Conservation (phyloP, 2,888 invertebrate species). For the Sisyra nigra region DNA sequence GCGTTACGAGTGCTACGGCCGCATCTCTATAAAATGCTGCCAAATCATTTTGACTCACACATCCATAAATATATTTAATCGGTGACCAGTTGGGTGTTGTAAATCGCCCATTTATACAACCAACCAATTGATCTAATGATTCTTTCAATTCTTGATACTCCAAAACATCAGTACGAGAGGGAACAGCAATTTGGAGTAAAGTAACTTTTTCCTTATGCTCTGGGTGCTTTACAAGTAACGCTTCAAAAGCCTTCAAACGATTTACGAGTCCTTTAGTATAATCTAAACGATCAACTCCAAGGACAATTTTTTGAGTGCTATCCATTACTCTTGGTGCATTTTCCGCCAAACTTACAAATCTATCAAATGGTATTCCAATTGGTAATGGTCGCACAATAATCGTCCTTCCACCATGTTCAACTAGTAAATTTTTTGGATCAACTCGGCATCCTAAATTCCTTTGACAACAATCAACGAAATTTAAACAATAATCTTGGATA, state of each 20-base stretch:
- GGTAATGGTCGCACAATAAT: constrained; percentile 72
- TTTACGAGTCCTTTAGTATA: constrained; percentile 84
- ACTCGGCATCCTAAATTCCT: constrained; percentile 74
- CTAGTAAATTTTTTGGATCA: constrained; percentile 70
- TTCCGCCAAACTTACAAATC: constrained; percentile 67
- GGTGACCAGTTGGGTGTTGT: constrained; percentile 89
- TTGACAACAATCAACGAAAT: constrained; percentile 85
- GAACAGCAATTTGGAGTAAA: constrained; percentile 72
- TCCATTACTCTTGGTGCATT: constrained; percentile 44
- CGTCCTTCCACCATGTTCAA: constrained; percentile 75
- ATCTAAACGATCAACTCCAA: constrained; percentile 79
- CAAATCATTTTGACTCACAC: constrained; percentile 70
- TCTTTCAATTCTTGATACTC: constrained; percentile 83
- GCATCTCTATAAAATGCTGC: constrained; percentile 79
- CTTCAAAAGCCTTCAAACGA: constrained; percentile 68
- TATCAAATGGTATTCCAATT: constrained; percentile 77
- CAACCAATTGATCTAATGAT: constrained; percentile 80
- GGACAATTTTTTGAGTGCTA: constrained; percentile 62
- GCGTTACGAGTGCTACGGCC: constrained; percentile 75
- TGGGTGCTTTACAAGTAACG: constrained; percentile 63
- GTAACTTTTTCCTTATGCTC: constrained; percentile 75
- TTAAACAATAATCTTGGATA: constrained; percentile 77
- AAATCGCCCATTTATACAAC: constrained; percentile 74
- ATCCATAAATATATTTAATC: constrained; percentile 77
- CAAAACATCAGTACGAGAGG: constrained; percentile 77